phyloP scores from a whole-genome alignment of 2,888 invertebrate genomes.

The Drosophila seclusa region DNA sequence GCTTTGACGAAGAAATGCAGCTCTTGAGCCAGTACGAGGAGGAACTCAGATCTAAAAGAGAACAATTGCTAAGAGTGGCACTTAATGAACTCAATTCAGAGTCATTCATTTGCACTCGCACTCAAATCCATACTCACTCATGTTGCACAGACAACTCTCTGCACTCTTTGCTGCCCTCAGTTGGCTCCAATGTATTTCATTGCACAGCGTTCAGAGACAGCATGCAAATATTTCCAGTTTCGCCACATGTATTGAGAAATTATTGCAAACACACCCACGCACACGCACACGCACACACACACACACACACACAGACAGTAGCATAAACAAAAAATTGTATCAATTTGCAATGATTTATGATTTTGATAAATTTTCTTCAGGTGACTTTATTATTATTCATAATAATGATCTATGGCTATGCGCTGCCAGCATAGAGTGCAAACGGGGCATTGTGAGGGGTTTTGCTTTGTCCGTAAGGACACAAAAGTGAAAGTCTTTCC shows the following conservation, averaged over 20 bases:
- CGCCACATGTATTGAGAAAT: conserved; percentile 54
- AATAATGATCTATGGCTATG: conserved; percentile 69
- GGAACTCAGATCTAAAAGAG: not conserved
- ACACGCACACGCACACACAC: conserved; percentile 15
- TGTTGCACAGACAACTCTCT: not conserved
- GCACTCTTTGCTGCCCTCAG: not conserved
- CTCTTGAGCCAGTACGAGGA: conserved; percentile 9
- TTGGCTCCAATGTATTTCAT: conserved; percentile 10
- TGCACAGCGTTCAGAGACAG: conserved; percentile 48
- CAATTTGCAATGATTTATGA: conserved; percentile 75
- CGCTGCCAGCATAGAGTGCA: conserved; percentile 10
- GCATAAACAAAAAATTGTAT: conserved; percentile 47
- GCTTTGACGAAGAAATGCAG: not conserved
- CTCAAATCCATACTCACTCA: conserved; percentile 4
- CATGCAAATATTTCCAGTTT: conserved; percentile 51
- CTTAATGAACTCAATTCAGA: not conserved
- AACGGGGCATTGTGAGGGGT: conserved; percentile 15
- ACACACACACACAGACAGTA: conserved; percentile 16
- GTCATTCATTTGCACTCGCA: not conserved
- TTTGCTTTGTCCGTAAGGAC: conserved; percentile 4
- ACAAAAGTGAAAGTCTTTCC: conserved; percentile 7
- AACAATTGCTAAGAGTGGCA: not conserved
- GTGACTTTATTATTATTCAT: conserved; percentile 75
- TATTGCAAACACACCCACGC: conserved; percentile 38
- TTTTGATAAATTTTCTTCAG: conserved; percentile 75